These are phyloP conservation scores for fruit fly (Drosophila melanogaster) DNA, from an alignment of 1,140 invertebrate genomes.

Conservation along the genomic window DNA sequence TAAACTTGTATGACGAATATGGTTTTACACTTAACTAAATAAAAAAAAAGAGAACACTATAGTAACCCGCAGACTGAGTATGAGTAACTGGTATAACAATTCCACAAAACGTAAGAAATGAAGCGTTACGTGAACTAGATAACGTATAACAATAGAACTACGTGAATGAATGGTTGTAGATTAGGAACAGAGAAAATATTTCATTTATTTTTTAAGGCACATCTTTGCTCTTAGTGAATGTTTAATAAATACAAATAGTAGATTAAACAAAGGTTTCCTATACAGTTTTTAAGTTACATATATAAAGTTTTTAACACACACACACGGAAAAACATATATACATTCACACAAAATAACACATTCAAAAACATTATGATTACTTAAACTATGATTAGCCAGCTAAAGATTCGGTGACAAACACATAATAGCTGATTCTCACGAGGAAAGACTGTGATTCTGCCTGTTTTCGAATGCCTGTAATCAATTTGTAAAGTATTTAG, in stretches of 20 bases:
- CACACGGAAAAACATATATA: conserved; percentile 20
- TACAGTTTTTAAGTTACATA: conserved; percentile 8
- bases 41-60: no score
- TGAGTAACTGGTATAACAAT: no score
- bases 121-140: no score
- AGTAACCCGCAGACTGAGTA: no score
- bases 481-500: neutral
- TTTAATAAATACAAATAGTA: conserved; percentile 32
- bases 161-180: neutral
- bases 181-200: conserved; percentile 8
- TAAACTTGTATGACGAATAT: no score
- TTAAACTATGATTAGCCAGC: conserved; percentile 5
- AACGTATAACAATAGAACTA: no score
- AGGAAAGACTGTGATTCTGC: conserved; percentile 21
- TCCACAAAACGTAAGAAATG: no score
- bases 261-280: conserved; percentile 9
- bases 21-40: no score
- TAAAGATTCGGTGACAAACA: neutral
- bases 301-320: conserved; percentile 9
- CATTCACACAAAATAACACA: conserved; percentile 32
- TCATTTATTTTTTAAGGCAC: conserved; percentile 32
- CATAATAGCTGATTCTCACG: conserved; percentile 6
- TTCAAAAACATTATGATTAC: conserved; percentile 32
- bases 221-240: conserved; percentile 33
- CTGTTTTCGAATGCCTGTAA: conserved; percentile 44